Evolutionary conservation across 2,888 invertebrate species (phyloP), one percentile per base, ranked within the genome.

Genomic region (Xylota segnis): DNA sequence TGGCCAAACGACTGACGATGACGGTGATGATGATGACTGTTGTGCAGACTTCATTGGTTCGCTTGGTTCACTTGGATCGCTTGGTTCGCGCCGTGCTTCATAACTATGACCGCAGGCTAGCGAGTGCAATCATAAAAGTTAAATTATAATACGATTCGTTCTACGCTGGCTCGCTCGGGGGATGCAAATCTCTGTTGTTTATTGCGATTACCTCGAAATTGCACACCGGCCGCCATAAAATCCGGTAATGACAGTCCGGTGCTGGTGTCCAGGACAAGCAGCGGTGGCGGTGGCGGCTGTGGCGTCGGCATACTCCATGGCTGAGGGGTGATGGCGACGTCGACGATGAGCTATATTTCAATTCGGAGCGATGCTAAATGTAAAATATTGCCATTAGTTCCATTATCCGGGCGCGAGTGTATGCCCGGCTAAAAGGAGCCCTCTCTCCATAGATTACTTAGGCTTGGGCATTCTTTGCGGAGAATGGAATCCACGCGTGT

Each of bases 161-260:
- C 71, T 78, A 47, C 47, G 43, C 70, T 18, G 52, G 32, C 70
- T 58, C 40, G 81, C 81, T 86, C 45, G 81, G 86, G 82, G 82
- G 86, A 86, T 82, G 86, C 82, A 86, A 82, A 86, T 82, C 82
- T 76, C 76, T 86, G 86, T 86, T 86, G 86, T 86, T 86, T 86
- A 86, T 86, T 86, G 86, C 82, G 86, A 86, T 86, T 86, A 86
- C 86, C 76, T 86, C 18, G 72, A 86, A 86, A 86, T 81, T 82
- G 86, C 86, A 82, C 86, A 82, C 82, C 86, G 77, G 77, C 82
- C 76, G 76, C 84, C 86, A 86, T 86, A 86, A 77, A 86, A 82
- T 82, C 76, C 82, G 61, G 76, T 86, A 86, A 86, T 86, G 86
- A 86, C 86, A 86, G 82, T 77, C 61, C 63, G 43, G 50, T 75